Evolutionary conservation across 2,888 invertebrate species (phyloP).

Genomic region (Dynastes maya): DNA sequence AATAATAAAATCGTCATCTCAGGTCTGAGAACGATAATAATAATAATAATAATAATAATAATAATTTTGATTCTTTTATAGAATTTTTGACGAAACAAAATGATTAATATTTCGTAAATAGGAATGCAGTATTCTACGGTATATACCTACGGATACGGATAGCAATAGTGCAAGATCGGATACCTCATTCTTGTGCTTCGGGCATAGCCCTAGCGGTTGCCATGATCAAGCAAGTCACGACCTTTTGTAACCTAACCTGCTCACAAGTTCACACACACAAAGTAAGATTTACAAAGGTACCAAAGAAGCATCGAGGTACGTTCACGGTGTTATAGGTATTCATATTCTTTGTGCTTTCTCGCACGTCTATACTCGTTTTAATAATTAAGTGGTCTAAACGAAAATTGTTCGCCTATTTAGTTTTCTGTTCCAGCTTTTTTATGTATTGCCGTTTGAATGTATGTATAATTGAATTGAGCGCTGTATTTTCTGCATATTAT

Average conservation of each 20-base stretch:
- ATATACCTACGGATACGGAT: not conserved
- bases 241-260: conserved; percentile 63
- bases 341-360: not conserved
- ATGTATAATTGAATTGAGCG: too few species aligned
- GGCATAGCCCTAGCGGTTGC: conserved; percentile 57
- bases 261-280: conserved; percentile 58
- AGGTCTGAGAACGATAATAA: too few species aligned
- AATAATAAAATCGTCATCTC: too few species aligned
- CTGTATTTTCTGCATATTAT: too few species aligned
- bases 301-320: conserved; percentile 30
- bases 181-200: conserved; percentile 52
- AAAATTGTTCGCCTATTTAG: conserved; percentile 2
- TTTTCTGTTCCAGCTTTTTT: not conserved
- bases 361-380: not conserved
- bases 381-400: not conserved
- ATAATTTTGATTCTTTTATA: too few species aligned
- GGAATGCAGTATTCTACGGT: conserved; percentile 11
- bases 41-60: too few species aligned
- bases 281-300: conserved; percentile 52
- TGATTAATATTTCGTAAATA: too few species aligned
- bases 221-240: conserved; percentile 63
- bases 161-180: conserved; percentile 40
- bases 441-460: not conserved
- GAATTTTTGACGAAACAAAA: too few species aligned
- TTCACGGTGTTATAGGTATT: not conserved